Evolutionary conservation across 2,888 invertebrate species (phyloP), one percentile per base, ranked within the genome.

Genomic region (Mythimna albipuncta): DNA sequence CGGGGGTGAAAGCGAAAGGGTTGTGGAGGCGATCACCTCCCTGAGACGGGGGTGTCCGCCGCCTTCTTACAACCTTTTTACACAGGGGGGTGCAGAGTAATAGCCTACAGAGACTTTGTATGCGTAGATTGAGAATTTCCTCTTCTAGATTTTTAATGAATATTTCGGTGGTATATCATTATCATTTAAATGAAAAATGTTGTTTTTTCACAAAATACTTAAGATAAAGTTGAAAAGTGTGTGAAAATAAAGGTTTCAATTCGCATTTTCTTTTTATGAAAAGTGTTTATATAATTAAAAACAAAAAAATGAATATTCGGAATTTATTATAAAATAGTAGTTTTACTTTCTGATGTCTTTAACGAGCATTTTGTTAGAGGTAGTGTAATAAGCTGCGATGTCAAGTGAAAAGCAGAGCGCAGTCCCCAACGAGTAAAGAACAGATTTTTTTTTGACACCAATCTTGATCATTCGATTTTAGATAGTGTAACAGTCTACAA

Each of bases 61-160:
- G 93, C 95, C 95, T 96, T 96, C 96, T 96, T 95, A 96, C 95
- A 96, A 94, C 94, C 96, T 96, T 96, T 96, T 96, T 96, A 95
- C 94, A 90, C 90, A 90, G 95, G 96, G 94, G 93, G 96, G 89
- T 86, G 87, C 84, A 95, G 95, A 94, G 94, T 93, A 95, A 89
- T 89, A 88, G 89, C 88, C 88, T 89, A 89, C 92, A 94, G 94
- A 94, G 93, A 88, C 90, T 88, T 82, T 88, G 85, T 84, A 88
- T 88, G 91, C 90, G 87, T 87, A 87, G 85, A 83, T 86, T 84
- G 86, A 85, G 85, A 85, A 86, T 85, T 84, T 86, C 87, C 86
- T 86, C 81, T 85, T 83, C 86, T 83, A 86, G 87, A 87, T 87
- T 87, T 87, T 87, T 86, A 85, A 87, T 87, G 86, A 87, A 81